A percentile compares a stretch with the other conserved stretches of the same genome.
Conservation (phyloP, 2,888 invertebrate genomes). For the Lasioglossum marginatum region DNA sequence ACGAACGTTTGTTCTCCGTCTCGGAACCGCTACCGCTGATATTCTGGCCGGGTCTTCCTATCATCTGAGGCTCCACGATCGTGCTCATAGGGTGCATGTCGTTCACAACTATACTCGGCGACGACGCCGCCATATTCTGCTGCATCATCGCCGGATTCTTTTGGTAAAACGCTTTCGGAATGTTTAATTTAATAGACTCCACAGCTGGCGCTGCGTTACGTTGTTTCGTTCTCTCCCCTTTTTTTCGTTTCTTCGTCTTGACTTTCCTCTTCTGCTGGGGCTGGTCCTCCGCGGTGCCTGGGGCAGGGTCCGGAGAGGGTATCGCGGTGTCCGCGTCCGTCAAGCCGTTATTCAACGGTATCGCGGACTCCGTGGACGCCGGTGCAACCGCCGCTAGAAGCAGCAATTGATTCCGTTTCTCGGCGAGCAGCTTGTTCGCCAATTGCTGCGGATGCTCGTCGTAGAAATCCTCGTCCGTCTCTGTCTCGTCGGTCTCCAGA, state of each 20-base stretch:
- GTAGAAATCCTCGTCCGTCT: slow-evolving; percentile 95
- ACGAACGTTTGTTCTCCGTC: slow-evolving; percentile 89
- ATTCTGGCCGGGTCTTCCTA: slow-evolving; percentile 62
- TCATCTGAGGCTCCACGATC: slow-evolving; percentile 44
- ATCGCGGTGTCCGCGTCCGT: slow-evolving; percentile 71
- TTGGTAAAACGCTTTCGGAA: slow-evolving; percentile 85
- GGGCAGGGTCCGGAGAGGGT: slow-evolving; percentile 52
- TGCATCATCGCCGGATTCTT: slow-evolving; percentile 73
- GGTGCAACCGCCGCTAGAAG: slow-evolving; percentile 88
- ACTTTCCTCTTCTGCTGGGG: slow-evolving; percentile 84
- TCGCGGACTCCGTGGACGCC: slow-evolving; percentile 72
- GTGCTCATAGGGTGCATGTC: slow-evolving; percentile 48
- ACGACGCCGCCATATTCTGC: slow-evolving; percentile 63
- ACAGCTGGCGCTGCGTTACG: slow-evolving; percentile 83
- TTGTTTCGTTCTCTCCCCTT: slow-evolving; percentile 68
- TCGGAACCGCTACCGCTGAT: slow-evolving; percentile 84
- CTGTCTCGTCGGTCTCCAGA: slow-evolving; percentile 93
- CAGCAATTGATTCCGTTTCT: slow-evolving; percentile 90
- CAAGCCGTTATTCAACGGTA: slow-evolving; percentile 80
- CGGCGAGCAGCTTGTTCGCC: slow-evolving; percentile 90
- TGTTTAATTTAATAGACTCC: slow-evolving; percentile 87
- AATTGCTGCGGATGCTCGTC: slow-evolving; percentile 92
- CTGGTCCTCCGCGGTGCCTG: slow-evolving; percentile 53
- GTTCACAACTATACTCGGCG: slow-evolving; percentile 65
- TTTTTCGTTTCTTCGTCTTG: slow-evolving; percentile 89